Conservation (phyloP, 2,113 vertebrate species). For the Synchiropus splendidus region DNA sequence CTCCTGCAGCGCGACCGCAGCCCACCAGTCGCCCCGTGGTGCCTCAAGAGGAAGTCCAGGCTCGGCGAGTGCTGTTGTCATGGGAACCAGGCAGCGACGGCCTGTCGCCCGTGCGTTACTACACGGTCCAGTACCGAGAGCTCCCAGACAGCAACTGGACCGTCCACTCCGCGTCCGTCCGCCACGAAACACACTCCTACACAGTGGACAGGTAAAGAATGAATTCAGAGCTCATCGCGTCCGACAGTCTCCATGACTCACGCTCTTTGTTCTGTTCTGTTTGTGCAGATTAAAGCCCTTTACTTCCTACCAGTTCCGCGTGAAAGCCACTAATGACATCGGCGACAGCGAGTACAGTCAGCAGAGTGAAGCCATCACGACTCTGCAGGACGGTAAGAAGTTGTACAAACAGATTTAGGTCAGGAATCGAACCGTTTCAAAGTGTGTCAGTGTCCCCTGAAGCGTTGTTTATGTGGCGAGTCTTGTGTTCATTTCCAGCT, state of each 20-base stretch:
- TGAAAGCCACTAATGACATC: slow-evolving; percentile 95
- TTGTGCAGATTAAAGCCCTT: slow-evolving; percentile 90
- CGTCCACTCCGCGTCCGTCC: slow-evolving; percentile 75
- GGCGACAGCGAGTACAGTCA: slow-evolving; percentile 95
- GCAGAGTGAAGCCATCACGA: slow-evolving; percentile 91
- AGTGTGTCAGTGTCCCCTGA: too few species aligned
- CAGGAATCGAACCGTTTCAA: not conserved
- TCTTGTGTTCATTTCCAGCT: slow-evolving; percentile 52
- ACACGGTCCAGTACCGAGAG: slow-evolving; percentile 86
- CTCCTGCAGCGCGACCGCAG: slow-evolving; percentile 77
- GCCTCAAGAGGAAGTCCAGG: slow-evolving; percentile 69
- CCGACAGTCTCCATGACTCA: not conserved
- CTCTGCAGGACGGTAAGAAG: slow-evolving; percentile 88
- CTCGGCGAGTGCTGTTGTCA: slow-evolving; percentile 80
- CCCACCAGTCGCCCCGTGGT: slow-evolving; percentile 80
- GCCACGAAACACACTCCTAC: slow-evolving; percentile 78
- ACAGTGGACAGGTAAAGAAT: slow-evolving; percentile 76
- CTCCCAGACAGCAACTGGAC: slow-evolving; percentile 81
- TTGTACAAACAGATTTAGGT: not conserved
- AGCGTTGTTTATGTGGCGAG: too few species aligned
- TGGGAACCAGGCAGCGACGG: slow-evolving; percentile 97
- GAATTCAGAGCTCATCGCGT: too few species aligned
- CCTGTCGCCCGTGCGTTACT: slow-evolving; percentile 89
- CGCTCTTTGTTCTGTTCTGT: not conserved
- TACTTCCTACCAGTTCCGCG: slow-evolving; percentile 92